These are phyloP conservation scores for Cyprinodon brontotheroides DNA, from an alignment of 2,113 vertebrate genomes.

Conservation along the genomic window DNA sequence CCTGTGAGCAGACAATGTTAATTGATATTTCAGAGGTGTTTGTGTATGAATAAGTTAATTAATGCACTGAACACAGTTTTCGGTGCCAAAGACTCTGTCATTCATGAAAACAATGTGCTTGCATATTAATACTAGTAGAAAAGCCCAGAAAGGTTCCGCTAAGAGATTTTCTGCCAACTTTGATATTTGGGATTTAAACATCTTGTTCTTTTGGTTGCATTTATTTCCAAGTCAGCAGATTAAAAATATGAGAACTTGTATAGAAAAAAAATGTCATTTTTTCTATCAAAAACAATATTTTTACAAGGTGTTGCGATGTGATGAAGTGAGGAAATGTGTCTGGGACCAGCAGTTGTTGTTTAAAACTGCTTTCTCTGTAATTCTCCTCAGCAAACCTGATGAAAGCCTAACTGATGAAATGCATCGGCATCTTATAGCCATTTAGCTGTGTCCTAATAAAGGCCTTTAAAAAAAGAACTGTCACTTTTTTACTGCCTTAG, in stretches of 20 bases:
- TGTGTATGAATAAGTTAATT: slow-evolving; percentile 67
- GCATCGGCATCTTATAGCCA: background rate
- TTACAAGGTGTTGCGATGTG: too few relatives aligned
- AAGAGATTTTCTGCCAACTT: background rate
- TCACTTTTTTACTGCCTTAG: background rate
- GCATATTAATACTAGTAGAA: background rate
- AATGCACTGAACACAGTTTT: background rate
- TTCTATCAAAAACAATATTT: too few relatives aligned
- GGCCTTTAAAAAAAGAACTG: background rate
- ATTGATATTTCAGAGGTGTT: slow-evolving; percentile 58
- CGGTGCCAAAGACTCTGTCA: background rate
- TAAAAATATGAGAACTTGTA: too few relatives aligned
- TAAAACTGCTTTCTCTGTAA: too few relatives aligned
- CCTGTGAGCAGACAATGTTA: slow-evolving; percentile 59
- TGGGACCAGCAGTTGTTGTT: too few relatives aligned
- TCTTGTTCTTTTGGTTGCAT: too few relatives aligned
- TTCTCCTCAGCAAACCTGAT: too few relatives aligned
- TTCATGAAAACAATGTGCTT: background rate
- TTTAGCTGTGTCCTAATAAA: background rate
- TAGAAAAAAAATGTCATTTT: too few relatives aligned
- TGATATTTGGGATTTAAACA: background rate
- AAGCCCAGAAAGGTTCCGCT: background rate
- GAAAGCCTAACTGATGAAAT: too few relatives aligned
- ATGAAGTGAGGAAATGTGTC: too few relatives aligned
- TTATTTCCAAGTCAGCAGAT: too few relatives aligned